Conservation (phyloP, 2,797 vertebrate species). For the Cuculus canorus region DNA sequence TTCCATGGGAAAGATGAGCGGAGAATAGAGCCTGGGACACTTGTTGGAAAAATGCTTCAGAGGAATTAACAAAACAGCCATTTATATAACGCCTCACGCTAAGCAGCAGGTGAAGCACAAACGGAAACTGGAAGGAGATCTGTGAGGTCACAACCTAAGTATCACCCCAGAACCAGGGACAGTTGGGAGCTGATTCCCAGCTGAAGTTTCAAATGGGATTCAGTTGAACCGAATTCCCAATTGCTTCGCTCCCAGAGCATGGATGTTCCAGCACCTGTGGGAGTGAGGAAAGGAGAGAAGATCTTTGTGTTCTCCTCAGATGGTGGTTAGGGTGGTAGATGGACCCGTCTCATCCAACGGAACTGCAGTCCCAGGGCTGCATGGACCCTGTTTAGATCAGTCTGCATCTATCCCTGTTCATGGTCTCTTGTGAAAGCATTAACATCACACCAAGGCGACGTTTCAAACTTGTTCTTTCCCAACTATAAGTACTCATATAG, state of each 20-base stretch:
- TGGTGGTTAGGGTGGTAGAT: too few relatives aligned
- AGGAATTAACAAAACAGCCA: slow-evolving; percentile 46
- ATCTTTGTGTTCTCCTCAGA: background rate
- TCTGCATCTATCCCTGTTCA: background rate
- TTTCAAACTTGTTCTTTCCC: background rate
- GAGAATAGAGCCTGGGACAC: background rate
- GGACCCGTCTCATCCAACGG: background rate
- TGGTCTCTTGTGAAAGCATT: background rate
- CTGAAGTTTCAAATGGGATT: slow-evolving; percentile 37
- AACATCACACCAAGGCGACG: background rate
- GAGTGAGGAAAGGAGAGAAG: background rate
- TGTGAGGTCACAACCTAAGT: background rate
- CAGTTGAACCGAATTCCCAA: slow-evolving; percentile 8
- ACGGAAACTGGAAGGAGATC: slow-evolving; percentile 49
- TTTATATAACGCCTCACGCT: slow-evolving; percentile 9
- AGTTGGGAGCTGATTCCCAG: slow-evolving; percentile 18
- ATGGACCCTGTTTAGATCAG: background rate
- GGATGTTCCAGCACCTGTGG: background rate
- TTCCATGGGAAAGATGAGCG: background rate
- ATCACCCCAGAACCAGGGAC: background rate
- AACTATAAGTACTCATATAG: background rate
- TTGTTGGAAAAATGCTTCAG: background rate
- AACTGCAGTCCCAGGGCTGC: background rate
- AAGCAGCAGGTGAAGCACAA: slow-evolving; percentile 53
- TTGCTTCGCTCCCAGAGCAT: background rate